phyloP scores from a whole-genome alignment of 1,140 invertebrate genomes.

The Spodoptera frugiperda region DNA sequence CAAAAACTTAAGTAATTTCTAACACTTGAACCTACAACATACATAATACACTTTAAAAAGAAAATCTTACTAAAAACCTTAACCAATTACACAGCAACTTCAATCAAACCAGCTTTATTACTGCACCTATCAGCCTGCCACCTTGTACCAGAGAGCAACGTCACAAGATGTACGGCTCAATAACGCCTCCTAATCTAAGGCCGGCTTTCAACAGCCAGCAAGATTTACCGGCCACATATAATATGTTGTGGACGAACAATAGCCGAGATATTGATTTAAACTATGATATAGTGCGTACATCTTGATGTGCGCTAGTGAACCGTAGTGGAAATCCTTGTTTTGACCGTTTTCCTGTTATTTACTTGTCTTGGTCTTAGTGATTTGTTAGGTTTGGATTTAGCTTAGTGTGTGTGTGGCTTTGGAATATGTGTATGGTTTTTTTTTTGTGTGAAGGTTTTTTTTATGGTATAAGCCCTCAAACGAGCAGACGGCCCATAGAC shows the following conservation, averaged over 20 bases:
- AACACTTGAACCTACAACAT: no score
- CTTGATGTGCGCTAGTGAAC: conserved; percentile 1
- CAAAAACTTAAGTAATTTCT: no score
- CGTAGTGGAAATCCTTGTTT: neutral
- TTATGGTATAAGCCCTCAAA: no score
- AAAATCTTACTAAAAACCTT: no score
- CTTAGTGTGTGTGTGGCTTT: neutral
- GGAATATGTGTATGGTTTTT: no score
- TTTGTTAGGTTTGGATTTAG: neutral
- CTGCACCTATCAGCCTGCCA: conserved; percentile 7
- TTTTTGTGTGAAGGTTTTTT: no score
- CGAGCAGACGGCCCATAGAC: no score
- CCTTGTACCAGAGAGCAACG: neutral
- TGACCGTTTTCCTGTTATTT: neutral
- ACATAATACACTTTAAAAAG: no score
- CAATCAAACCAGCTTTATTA: neutral
- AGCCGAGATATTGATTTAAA: conserved; percentile 54
- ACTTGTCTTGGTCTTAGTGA: no score
- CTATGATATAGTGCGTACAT: conserved; percentile 47
- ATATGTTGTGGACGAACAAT: conserved; percentile 48
- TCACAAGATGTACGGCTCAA: conserved; percentile 64
- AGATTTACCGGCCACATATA: conserved; percentile 61
- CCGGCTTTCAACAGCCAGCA: conserved; percentile 52
- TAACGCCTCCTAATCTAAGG: conserved; percentile 63
- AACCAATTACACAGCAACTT: neutral